These are phyloP conservation scores for Aphelenchoides avenae DNA, from an alignment of 1,140 invertebrate species.

Conservation along the genomic window DNA sequence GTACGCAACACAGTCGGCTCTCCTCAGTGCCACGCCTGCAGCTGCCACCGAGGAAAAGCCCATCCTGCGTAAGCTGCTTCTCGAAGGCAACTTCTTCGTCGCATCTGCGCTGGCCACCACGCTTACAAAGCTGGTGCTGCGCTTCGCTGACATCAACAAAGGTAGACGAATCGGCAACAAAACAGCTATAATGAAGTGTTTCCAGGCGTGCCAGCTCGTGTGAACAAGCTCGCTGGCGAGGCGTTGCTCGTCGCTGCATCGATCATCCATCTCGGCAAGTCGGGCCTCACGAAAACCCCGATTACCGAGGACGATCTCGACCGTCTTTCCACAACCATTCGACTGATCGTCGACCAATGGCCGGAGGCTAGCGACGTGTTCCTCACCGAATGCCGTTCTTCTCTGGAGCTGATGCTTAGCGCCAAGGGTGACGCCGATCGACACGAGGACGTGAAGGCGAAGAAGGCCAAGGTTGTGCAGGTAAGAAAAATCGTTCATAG, in stretches of 20 bases:
- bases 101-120: conserved; percentile 83
- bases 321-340: conserved; percentile 41
- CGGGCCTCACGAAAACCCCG: conserved; percentile 64
- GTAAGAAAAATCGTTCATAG: conserved; percentile 9
- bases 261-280: conserved; percentile 78
- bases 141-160: conserved; percentile 66
- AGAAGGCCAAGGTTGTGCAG: conserved; percentile 47
- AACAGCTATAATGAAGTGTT: conserved; percentile 25
- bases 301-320: conserved; percentile 94
- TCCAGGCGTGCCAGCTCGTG: conserved; percentile 25
- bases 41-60: conserved; percentile 63
- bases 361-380: conserved; percentile 73
- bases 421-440: conserved; percentile 74
- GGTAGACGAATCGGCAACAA: conserved; percentile 45
- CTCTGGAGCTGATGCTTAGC: conserved; percentile 77
- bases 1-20: conserved; percentile 94
- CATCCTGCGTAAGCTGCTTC: conserved; percentile 77
- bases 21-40: conserved; percentile 67
- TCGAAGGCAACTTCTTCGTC: conserved; percentile 93
- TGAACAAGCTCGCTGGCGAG: conserved; percentile 69
- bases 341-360: conserved; percentile 71
- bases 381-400: conserved; percentile 72
- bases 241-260: conserved; percentile 82
- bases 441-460: conserved; percentile 60
- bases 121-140: conserved; percentile 79